Evolutionary conservation across 2,113 vertebrate genomes (phyloP).

Genomic region (Phyllostomus discolor): DNA sequence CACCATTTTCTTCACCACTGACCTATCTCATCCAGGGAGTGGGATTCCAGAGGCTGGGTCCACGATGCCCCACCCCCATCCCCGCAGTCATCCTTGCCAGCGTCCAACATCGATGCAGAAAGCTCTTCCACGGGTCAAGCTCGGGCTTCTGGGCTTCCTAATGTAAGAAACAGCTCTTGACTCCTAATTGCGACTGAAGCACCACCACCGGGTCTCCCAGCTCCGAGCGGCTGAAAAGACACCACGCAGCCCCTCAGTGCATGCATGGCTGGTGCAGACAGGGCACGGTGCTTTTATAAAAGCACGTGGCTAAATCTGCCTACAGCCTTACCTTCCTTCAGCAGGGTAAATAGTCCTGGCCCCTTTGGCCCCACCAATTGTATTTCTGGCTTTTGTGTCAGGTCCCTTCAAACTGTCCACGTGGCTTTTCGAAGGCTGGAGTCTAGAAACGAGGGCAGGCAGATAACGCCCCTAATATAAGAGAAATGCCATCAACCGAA

Average conservation of each 20-base stretch:
- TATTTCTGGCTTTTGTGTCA: background rate
- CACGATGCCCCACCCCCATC: background rate
- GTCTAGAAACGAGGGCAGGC: background rate
- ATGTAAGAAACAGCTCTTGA: background rate
- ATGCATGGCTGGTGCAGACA: background rate
- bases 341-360: background rate
- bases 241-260: too few species aligned
- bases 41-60: background rate
- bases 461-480: background rate
- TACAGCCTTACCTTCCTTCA: background rate
- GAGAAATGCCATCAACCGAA: background rate
- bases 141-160: background rate
- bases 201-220: background rate
- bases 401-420: background rate
- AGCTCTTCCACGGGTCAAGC: background rate
- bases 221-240: background rate
- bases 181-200: background rate
- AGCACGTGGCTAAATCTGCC: background rate
- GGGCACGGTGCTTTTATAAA: background rate
- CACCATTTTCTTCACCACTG: background rate
- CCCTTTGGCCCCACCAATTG: background rate
- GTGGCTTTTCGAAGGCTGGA: background rate
- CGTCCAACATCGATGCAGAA: background rate
- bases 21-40: background rate
- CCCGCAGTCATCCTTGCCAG: background rate